Conservation (phyloP, 2,888 invertebrate genomes). For the Caenorhabditis afra region DNA sequence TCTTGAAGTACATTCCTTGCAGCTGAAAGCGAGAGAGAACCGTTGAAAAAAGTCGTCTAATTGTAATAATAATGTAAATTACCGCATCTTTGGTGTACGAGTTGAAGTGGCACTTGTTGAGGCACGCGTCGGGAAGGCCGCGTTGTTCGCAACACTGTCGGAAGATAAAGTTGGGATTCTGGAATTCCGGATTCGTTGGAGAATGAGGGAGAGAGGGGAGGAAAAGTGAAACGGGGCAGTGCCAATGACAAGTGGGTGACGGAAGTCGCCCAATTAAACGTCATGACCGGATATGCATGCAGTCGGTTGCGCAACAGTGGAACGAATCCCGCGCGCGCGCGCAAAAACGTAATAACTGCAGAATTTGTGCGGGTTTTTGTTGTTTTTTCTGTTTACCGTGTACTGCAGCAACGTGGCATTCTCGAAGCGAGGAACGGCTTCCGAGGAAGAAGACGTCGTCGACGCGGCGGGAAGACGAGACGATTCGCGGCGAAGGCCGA, state of each 20-base stretch:
- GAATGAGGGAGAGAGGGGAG: not conserved
- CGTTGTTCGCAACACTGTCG: conserved; percentile 80
- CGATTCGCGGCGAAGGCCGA: conserved; percentile 60
- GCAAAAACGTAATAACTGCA: not conserved
- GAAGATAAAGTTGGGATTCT: conserved; percentile 80
- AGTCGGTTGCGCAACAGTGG: conserved; percentile 35
- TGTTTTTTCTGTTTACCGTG: conserved; percentile 61
- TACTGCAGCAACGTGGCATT: conserved; percentile 64
- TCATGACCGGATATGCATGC: conserved; percentile 23
- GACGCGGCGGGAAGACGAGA: not conserved
- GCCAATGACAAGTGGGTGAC: too few relatives aligned
- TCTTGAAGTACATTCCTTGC: conserved; percentile 80
- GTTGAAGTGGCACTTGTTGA: conserved; percentile 79
- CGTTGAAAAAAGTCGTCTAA: too few relatives aligned
- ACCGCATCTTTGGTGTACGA: conserved; percentile 77
- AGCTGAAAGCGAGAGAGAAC: conserved; percentile 67
- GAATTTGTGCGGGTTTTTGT: too few relatives aligned
- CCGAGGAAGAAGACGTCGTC: too few relatives aligned
- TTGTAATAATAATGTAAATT: too few relatives aligned
- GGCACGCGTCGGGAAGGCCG: conserved; percentile 76
- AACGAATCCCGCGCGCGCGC: not conserved
- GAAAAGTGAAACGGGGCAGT: conserved; percentile 5
- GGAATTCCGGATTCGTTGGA: conserved; percentile 31
- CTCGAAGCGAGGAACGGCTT: conserved; percentile 37
- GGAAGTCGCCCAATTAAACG: conserved; percentile 26